phyloP scores from a whole-genome alignment of 2,113 vertebrate species.

The Ammodramus savannarum region DNA sequence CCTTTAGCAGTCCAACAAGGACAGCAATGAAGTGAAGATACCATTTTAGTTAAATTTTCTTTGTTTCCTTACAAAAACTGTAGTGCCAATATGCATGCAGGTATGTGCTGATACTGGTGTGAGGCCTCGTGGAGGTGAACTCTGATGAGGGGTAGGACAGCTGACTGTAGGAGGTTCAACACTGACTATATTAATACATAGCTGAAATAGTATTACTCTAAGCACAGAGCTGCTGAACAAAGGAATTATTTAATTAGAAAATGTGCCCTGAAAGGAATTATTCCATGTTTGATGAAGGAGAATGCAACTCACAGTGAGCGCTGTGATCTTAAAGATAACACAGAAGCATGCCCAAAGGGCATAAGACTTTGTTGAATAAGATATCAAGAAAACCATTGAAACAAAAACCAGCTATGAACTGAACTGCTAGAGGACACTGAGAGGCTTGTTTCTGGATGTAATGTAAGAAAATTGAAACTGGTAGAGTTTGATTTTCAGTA shows the following conservation, averaged over 20 bases:
- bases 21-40: background rate
- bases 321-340: background rate
- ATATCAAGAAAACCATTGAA: background rate
- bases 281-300: background rate
- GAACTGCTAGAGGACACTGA: background rate
- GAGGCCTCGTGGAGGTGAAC: background rate
- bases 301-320: background rate
- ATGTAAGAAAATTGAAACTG: background rate
- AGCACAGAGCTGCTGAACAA: background rate
- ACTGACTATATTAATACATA: background rate
- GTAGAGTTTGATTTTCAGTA: background rate
- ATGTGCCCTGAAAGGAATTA: background rate
- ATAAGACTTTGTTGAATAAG: background rate
- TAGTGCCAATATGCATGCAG: background rate
- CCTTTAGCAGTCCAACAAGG: background rate
- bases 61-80: background rate
- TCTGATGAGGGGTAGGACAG: background rate
- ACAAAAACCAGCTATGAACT: background rate
- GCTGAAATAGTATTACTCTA: background rate
- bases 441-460: background rate
- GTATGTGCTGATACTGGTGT: background rate
- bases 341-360: background rate
- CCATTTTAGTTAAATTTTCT: background rate
- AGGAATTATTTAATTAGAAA: conserved; percentile 3
- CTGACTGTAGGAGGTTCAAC: background rate